Percentiles rank a stretch among this genome's conserved stretches.
These are phyloP conservation scores for Agriopis marginaria DNA, from an alignment of 2,888 invertebrate species.

Conservation along the genomic window DNA sequence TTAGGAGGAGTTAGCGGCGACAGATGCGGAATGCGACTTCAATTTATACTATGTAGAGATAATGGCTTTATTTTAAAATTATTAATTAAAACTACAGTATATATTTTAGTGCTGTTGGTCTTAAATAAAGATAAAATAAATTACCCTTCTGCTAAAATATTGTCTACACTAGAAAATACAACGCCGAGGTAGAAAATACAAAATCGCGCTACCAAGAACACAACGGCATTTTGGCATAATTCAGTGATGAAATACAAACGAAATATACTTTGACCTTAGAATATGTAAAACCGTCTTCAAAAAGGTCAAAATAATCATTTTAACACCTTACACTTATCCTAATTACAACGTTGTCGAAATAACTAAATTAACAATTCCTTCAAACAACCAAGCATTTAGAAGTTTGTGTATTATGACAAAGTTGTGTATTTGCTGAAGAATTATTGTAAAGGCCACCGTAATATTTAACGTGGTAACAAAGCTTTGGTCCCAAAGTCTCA, in stretches of 20 bases:
- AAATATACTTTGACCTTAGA: conserved; percentile 9
- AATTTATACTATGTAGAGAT: too few species aligned
- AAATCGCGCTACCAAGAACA: conserved; percentile 11
- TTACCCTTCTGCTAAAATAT: neutral
- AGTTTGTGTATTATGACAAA: conserved; percentile 3
- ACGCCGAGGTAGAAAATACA: neutral
- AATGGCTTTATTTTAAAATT: too few species aligned
- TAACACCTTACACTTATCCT: conserved; percentile 5
- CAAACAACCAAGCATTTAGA: neutral
- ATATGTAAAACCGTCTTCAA: conserved; percentile 14
- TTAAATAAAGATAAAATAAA: too few species aligned
- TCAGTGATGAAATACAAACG: conserved; percentile 9
- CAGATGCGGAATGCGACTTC: too few species aligned
- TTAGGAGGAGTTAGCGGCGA: too few species aligned
- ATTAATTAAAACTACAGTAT: too few species aligned
- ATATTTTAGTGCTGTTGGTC: too few species aligned
- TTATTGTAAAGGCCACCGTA: neutral
- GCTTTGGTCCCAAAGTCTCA: conserved; percentile 11
- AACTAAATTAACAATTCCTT: conserved; percentile 7
- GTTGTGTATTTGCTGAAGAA: neutral
- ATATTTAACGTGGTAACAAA: conserved; percentile 8
- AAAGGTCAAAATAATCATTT: conserved; percentile 27
- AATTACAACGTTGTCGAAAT: conserved; percentile 4
- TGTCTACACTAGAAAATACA: neutral
- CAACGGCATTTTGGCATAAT: conserved; percentile 17